Evolutionary conservation across 2,888 invertebrate genomes (phyloP).

Genomic region (Parasteatoda lunata): DNA sequence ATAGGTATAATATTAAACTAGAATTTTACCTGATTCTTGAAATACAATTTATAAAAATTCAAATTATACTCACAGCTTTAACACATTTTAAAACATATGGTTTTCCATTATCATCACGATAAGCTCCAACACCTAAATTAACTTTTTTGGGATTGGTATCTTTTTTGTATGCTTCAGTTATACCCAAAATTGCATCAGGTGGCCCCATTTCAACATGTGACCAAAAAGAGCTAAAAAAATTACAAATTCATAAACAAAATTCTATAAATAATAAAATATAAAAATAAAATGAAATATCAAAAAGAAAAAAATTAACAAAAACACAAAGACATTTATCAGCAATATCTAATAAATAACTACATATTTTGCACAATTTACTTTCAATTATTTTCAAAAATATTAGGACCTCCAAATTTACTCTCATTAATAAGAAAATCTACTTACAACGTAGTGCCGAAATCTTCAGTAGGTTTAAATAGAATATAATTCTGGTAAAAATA

Average conservation of each 20-base stretch:
- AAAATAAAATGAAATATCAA: neutral
- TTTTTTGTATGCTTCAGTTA: constrained; percentile 95
- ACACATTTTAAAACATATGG: constrained; percentile 95
- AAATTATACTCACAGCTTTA: constrained; percentile 72
- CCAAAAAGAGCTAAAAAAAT: constrained; percentile 84
- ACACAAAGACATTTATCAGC: neutral
- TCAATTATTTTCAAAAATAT: too few relatives aligned
- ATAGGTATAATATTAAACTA: neutral
- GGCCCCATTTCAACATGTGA: constrained; percentile 94
- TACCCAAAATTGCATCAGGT: constrained; percentile 97
- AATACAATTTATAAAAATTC: neutral
- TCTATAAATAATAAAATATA: neutral
- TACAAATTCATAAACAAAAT: neutral
- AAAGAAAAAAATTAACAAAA: neutral
- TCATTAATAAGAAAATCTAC: too few relatives aligned
- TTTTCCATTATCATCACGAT: constrained; percentile 97
- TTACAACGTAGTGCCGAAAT: too few relatives aligned
- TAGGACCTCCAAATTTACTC: too few relatives aligned
- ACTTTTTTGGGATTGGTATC: constrained; percentile 95
- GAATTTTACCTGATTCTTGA: neutral
- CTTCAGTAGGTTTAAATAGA: too few relatives aligned
- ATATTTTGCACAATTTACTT: too few relatives aligned
- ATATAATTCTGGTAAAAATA: too few relatives aligned
- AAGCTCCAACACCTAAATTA: constrained; percentile 96
- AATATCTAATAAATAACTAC: too few relatives aligned